Evolutionary conservation across 1,140 invertebrate genomes (phyloP), one percentile per base, ranked within the genome.

Genomic region (Lordiphosa mommai): DNA sequence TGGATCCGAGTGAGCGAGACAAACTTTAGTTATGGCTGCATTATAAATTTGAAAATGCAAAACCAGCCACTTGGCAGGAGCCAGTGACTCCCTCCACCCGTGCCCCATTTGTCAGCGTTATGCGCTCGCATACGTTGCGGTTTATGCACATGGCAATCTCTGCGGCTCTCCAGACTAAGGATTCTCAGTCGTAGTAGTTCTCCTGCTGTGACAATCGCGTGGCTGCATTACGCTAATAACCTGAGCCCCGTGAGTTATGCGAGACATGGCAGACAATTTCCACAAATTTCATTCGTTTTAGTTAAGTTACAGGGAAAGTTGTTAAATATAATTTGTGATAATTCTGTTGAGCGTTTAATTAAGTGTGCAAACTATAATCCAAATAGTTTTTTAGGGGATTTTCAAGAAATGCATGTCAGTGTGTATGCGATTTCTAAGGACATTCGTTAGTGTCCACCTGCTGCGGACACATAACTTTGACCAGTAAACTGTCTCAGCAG

Each of bases 191-290:
- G 34, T 38, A 23, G 33, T 13, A 14, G 17, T 13, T 8, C 33
- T 27, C 30, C 32, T 61, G 38, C 41, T 38, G 52, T 57, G 65
- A 82, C 70, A 82, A 74, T 74, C 70, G 70, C 50, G 38, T 50
- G 63, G 57, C 70, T 82, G 70, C 74, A 79, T 79, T 79, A 79
- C 74, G 74, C 74, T 80, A 80, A 80, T 80, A 80, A 74, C 74
- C 70, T 74, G 63, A 70, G 34, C 60, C 64, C 40, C 51, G 29
- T 82, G 71, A 80, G 76, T 74, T 74, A 74, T 74, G 70, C 36
- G 70, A 36, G 44, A 55, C 41, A 38, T 27, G 29, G 51, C 29
- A 17, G 52, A 4, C 40, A 57, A 51, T 57, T 63, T 67, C 51
- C 33, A 12, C 52, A 32, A 79, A 67, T 53, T 53, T 65, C 67